Base-by-base conservation (phyloP, 2,113 vertebrate species). In the Vombatus ursinus region DNA sequence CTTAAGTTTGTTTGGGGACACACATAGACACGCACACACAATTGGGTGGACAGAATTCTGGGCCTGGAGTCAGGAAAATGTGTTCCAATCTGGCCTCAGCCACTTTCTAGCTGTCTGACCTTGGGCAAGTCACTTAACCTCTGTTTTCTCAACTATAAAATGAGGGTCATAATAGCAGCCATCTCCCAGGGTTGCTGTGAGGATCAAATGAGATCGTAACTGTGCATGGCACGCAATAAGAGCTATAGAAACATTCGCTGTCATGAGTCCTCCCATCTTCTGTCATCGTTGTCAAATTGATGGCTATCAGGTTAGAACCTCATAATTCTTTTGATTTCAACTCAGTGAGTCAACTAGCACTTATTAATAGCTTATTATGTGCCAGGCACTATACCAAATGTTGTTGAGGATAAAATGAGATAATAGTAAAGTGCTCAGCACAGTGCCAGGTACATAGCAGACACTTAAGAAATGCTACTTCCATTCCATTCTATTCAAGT, bases 291-390 rank as follows among this genome's bases (percentile, higher is more conserved):
- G 31, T 37, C 12, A 68, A n/a, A 68, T 16, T 68, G 54, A 93
- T 44, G 44, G 53, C 61, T 68, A 68, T 68, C 89, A 96, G 92
- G 92, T 92, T 90, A 93, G 48, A 52, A 93, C 68, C 16, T 6
- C 23, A 92, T 92, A 94, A 19, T 61, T 52, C 16, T 37, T 61
- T 25, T 52, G n/a, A 53, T 94, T 37, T 50, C 23, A 44, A 16
- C 77, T 89, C 50, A 94, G 31, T 52, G 14, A 92, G 84, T 91
- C 93, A 93, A 61, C 91, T 77, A 50, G 16, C 44, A 93, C 31
- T 91, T 91, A 89, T 4, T 92, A 61, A 61, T 25, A 31, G 28
- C 48, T n/a, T 25, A 61, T 6, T 14, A 57, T 52, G 37, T 68
- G 90, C 61, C 25, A 37, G 51, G 22, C n/a, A 92, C 49, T 31